Evolutionary conservation across 2,797 vertebrate species (phyloP).

Genomic region (Molossus alvarezi): DNA sequence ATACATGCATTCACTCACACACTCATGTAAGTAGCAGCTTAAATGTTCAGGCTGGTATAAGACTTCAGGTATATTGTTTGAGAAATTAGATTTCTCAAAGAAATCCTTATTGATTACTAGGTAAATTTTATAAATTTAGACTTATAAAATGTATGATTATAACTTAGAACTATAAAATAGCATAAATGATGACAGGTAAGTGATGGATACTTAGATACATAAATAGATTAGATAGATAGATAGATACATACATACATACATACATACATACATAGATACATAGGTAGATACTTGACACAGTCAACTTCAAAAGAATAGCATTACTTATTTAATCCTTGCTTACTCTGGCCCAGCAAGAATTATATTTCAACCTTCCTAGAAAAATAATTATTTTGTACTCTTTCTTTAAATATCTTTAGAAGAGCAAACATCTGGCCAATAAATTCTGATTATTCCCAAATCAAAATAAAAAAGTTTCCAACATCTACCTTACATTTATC

Average conservation of each 20-base stretch:
- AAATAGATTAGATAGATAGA: not conserved
- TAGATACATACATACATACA: not conserved
- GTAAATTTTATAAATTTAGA: constrained; percentile 12
- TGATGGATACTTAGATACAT: not conserved
- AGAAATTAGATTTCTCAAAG: not conserved
- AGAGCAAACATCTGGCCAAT: constrained; percentile 18
- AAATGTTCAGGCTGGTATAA: not conserved
- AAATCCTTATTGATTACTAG: not conserved
- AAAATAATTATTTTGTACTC: not conserved
- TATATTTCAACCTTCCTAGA: not conserved
- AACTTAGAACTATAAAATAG: not conserved
- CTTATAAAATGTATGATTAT: not conserved
- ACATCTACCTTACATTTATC: not conserved
- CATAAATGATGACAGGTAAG: not conserved
- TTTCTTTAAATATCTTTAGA: constrained; percentile 29
- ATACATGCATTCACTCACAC: not conserved
- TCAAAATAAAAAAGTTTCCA: constrained; percentile 26
- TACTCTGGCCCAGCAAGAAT: not conserved
- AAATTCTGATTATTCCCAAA: constrained; percentile 21
- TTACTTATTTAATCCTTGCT: not conserved
- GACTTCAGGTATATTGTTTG: not conserved
- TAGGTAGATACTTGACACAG: not conserved
- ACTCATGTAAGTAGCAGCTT: not conserved
- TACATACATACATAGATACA: not conserved
- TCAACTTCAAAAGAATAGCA: not conserved